Base-by-base conservation (phyloP, 2,113 vertebrate genomes). In the Hucho hucho region DNA sequence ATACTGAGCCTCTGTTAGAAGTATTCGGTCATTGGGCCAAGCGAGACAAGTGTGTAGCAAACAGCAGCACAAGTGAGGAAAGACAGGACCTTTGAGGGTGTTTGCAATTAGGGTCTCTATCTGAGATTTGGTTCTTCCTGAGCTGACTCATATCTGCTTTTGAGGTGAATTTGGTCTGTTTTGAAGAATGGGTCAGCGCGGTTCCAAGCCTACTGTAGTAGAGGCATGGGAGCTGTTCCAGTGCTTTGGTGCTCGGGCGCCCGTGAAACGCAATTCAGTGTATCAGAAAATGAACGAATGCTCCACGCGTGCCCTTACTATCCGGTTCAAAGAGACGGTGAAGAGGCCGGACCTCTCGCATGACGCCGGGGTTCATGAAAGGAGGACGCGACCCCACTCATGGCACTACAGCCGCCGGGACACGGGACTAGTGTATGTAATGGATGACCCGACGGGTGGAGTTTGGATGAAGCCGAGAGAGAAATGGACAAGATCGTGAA, bases 401-500 rank as follows among this genome's bases (percentile, higher is more conserved):
- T 79, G 85, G 86, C 65, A 79, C 16, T 83, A 75, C 0, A 64
- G 77, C 70, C 72, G 75, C 76, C n/a, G 79, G 66, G 84, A 89
- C 71, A 11, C 77, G 29, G 71, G 72, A 43, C 37, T 43, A 3
- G 9, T 43, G 11, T 94, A 92, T 56, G 90, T 93, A 67, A 76
- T 92, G 80, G 92, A 92, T 22, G 88, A 92, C 69, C 88, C 92
- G 6, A 93, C 91, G 1, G 93, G 92, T 1, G 93, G 93, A 14
- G 91, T 93, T 64, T 94, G 93, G 93, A 80, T 93, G 75, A 93
- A 87, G 25, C 87, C 86, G 0, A 82, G 20, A 18, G 87, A 89
- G 43, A 86, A 78, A 72, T 83, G 81, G 81, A 86, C 80, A 70
- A 84, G 87, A 72, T 84, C 85, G 12, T 90, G 88, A 90, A 18